phyloP scores from a whole-genome alignment of 2,888 invertebrate species.

The Anarsia innoxiella region DNA sequence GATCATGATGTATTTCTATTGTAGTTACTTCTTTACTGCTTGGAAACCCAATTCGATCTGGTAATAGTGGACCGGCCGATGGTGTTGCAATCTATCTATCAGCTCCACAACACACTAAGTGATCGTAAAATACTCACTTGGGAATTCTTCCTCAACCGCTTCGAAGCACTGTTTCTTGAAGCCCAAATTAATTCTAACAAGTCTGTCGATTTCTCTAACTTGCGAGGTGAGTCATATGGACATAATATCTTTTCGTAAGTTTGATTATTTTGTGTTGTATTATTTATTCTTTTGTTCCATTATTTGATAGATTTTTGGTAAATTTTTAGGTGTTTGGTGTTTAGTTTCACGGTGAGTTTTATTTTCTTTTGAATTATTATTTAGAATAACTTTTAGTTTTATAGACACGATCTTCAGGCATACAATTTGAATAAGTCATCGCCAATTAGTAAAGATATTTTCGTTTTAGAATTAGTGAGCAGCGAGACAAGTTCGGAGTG shows the following conservation, averaged over 20 bases:
- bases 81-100: constrained; percentile 95
- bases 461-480: constrained; percentile 94
- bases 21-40: constrained; percentile 90
- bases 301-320: constrained; percentile 1
- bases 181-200: constrained; percentile 94
- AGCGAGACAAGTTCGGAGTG: constrained; percentile 91
- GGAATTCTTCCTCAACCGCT: constrained; percentile 96
- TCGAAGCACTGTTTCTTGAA: constrained; percentile 96
- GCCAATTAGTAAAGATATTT: too few species aligned
- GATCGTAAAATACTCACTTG: constrained; percentile 93
- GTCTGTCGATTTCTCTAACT: constrained; percentile 87
- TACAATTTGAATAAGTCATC: too few species aligned
- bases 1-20: too few species aligned
- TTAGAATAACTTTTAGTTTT: too few species aligned
- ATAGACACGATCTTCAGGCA: too few species aligned
- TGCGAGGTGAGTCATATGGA: constrained; percentile 84
- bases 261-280: not conserved
- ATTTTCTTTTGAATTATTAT: too few species aligned
- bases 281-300: constrained; percentile 2
- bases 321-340: constrained; percentile 1
- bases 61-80: constrained; percentile 97
- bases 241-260: constrained; percentile 6
- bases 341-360: constrained; percentile 1
- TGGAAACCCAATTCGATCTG: constrained; percentile 98
- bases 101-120: constrained; percentile 93